These are phyloP conservation scores for Ylistrum balloti DNA, from an alignment of 1,140 invertebrate species.

Conservation along the genomic window DNA sequence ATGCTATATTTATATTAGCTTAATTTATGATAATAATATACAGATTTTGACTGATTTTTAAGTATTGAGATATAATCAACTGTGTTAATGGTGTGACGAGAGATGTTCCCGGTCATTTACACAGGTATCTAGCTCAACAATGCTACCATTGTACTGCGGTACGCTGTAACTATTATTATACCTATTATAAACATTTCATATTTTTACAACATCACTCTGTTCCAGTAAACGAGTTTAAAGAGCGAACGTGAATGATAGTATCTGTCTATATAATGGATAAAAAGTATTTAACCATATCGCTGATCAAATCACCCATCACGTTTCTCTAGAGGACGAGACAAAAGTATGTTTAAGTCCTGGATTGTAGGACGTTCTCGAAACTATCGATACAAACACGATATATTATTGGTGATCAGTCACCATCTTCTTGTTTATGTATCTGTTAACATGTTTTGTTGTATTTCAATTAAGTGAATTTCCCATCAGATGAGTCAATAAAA, in stretches of 20 bases:
- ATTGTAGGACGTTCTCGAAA: background rate
- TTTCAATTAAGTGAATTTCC: too few species aligned
- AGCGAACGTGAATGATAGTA: background rate
- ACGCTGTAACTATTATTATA: background rate
- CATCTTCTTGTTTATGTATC: too few species aligned
- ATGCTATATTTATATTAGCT: too few species aligned
- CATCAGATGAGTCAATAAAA: too few species aligned
- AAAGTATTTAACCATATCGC: background rate
- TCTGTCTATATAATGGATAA: background rate
- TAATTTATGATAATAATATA: background rate
- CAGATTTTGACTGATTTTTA: too few species aligned
- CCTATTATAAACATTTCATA: background rate
- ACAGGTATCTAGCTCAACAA: background rate
- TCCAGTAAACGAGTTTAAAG: background rate
- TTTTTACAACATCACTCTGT: background rate
- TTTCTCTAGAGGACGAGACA: background rate
- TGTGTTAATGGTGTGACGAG: background rate
- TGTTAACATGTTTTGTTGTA: too few species aligned
- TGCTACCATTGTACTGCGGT: background rate
- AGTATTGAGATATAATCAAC: too few species aligned
- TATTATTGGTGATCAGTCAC: too few species aligned
- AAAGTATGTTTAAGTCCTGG: background rate
- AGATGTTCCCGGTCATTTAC: background rate
- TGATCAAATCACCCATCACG: background rate
- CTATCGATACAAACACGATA: too few species aligned